Evolutionary conservation across 2,888 invertebrate species (phyloP), one percentile per base, ranked within the genome.

Genomic region (Phortica okadai): DNA sequence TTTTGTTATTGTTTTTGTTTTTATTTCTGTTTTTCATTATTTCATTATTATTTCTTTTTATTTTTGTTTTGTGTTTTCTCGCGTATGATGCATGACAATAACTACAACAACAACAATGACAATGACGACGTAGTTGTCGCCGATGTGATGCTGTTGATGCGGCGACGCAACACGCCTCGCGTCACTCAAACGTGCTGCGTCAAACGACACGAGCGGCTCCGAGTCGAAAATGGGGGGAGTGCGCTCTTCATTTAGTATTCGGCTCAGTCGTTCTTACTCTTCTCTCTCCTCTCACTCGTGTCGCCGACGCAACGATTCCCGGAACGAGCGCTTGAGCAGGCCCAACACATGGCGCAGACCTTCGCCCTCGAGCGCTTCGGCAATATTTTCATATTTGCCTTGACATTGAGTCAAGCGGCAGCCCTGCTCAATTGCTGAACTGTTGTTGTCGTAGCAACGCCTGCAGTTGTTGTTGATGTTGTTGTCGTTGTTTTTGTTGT

Each of bases 401-500:
- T 69, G 45, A 25, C 50, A 16, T 69, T 69, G 41, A n/a, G 42
- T 42, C 25, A 33, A 33, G 1, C 33, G 33, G 1, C 33, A 33
- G 33, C 33, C 33, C 33, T 33, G 33, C 33, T 4, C 33, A 33
- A 1, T 33, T 33, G 33, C 4, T n/a, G n/a, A n/a, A n/a, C n/a
- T 56, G 58, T 10, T 7, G 58, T 16, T 58, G 33, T 33, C 33
- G 33, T 1, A 33, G 6, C 14, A 11, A 50, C 14, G 50, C 50
- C 50, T 59, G 41, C 41, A 16, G 66, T 66, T 66, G 42, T 42
- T 66, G 1, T 42, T 41, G 42, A 41, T 66, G 42, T 42, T 66
- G 42, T 69, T 45, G 42, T 66, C 3, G 62, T 42, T 76, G 54
- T 45, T 72, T 74, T 70, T 79, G 62, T 69, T 78, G 76, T 72